Percentiles rank a stretch among this genome's conserved stretches.
Conservation (phyloP, 2,797 vertebrate species). For the Halcyon smyrnensis region DNA sequence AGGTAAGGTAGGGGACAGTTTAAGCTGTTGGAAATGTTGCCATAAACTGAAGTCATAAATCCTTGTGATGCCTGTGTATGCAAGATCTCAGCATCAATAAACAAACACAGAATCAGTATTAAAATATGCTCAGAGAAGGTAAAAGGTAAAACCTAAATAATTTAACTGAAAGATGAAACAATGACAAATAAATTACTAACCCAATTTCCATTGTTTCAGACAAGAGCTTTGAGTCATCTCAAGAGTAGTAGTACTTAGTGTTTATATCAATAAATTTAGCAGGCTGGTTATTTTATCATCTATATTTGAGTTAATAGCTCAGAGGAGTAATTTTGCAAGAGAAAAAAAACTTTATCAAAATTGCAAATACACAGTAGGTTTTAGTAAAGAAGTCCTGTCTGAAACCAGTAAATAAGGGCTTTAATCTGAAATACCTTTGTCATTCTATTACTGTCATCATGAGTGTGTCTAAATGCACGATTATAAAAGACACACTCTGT, state of each 20-base stretch:
- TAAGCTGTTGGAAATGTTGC: not conserved
- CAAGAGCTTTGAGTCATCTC: not conserved
- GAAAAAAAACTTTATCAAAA: not conserved
- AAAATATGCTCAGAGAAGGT: not conserved
- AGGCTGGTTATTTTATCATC: not conserved
- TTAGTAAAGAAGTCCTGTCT: not conserved
- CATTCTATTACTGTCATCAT: not conserved
- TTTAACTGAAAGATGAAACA: not conserved
- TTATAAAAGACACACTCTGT: not conserved
- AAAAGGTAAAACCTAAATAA: not conserved
- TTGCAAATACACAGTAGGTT: not conserved
- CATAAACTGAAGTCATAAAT: conserved; percentile 8
- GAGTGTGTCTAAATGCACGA: not conserved
- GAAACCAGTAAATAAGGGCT: not conserved
- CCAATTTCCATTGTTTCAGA: not conserved
- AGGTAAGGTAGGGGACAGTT: not conserved
- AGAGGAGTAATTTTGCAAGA: not conserved
- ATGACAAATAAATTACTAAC: not conserved
- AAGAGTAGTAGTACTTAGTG: not conserved
- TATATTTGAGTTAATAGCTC: not conserved
- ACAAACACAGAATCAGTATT: not conserved
- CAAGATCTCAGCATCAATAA: not conserved
- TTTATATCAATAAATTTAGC: not conserved
- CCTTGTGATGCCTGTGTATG: not conserved
- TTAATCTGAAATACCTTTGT: not conserved